phyloP scores from a whole-genome alignment of 1,140 invertebrate genomes.

The Ectropis grisescens region DNA sequence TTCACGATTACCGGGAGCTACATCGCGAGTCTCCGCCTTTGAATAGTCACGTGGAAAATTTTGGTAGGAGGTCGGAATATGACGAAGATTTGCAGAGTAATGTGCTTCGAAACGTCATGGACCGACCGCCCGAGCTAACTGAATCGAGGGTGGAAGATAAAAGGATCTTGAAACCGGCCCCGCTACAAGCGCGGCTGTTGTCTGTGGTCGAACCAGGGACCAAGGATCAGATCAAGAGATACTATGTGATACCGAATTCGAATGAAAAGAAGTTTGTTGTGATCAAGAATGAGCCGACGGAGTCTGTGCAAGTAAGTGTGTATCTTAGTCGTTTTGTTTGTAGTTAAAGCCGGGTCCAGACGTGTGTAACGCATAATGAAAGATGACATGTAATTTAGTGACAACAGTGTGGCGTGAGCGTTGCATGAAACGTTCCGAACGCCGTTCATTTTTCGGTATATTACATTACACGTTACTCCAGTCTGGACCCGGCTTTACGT shows the following conservation, averaged over 20 bases:
- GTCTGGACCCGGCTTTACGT: no score
- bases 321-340: no score
- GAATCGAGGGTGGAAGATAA: slow-evolving; percentile 43
- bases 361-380: no score
- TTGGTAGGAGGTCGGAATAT: slow-evolving; percentile 47
- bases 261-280: slow-evolving; percentile 62
- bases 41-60: slow-evolving; percentile 50
- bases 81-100: slow-evolving; percentile 38
- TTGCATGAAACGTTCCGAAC: no score
- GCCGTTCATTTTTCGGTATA: no score
- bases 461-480: no score
- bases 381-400: no score
- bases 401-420: no score
- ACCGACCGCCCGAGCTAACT: slow-evolving; percentile 38
- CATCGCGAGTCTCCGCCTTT: slow-evolving; percentile 29
- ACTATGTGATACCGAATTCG: slow-evolving; percentile 55
- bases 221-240: slow-evolving; percentile 38
- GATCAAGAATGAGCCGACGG: slow-evolving; percentile 65
- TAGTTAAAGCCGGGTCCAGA: no score
- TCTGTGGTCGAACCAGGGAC: slow-evolving; percentile 42
- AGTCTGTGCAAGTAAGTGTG: slow-evolving; percentile 49
- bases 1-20: slow-evolving; percentile 45
- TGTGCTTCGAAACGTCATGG: slow-evolving; percentile 22
- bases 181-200: slow-evolving; percentile 37
- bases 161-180: slow-evolving; percentile 57